Percentiles rank a stretch among this genome's conserved stretches.
Evolutionary conservation across 2,888 invertebrate genomes (phyloP).

Genomic region (Lepidocyrtinus sp.): DNA sequence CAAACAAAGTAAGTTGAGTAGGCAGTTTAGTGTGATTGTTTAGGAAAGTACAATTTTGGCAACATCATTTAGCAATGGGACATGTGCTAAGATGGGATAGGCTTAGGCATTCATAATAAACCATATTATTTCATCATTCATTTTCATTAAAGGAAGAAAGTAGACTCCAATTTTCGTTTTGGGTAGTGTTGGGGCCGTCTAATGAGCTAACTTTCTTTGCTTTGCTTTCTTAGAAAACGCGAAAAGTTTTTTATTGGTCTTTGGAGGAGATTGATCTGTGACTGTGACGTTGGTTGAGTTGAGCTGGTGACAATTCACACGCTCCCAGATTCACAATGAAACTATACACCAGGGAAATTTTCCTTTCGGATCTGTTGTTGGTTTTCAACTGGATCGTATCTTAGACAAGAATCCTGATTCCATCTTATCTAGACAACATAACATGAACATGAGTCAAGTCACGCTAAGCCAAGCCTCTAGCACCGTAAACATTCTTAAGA

Average conservation of each 20-base stretch:
- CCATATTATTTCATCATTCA: slow-evolving; percentile 15
- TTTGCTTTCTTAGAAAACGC: not conserved
- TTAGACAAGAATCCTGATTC: not conserved
- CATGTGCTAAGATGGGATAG: not conserved
- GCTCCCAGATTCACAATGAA: not conserved
- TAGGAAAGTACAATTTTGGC: not conserved
- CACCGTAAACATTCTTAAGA: not conserved
- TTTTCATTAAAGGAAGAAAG: slow-evolving; percentile 12
- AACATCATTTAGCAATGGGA: not conserved
- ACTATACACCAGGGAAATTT: slow-evolving; percentile 11
- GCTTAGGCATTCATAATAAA: not conserved
- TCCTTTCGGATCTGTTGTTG: not conserved
- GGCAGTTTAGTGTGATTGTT: not conserved
- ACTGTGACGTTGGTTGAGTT: slow-evolving; percentile 11
- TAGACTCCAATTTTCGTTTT: not conserved
- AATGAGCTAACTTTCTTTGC: slow-evolving; percentile 6
- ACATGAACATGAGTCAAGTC: slow-evolving; percentile 20
- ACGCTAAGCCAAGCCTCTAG: too few relatives aligned
- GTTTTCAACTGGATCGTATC: not conserved
- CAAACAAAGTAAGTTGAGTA: not conserved
- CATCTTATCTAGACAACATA: not conserved
- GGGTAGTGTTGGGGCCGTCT: not conserved
- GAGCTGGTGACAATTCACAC: slow-evolving; percentile 8
- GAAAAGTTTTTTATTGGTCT: slow-evolving; percentile 15
- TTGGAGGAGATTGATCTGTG: slow-evolving; percentile 8